Base-by-base conservation (phyloP, 2,888 invertebrate genomes). In the Brachyptera putata region DNA sequence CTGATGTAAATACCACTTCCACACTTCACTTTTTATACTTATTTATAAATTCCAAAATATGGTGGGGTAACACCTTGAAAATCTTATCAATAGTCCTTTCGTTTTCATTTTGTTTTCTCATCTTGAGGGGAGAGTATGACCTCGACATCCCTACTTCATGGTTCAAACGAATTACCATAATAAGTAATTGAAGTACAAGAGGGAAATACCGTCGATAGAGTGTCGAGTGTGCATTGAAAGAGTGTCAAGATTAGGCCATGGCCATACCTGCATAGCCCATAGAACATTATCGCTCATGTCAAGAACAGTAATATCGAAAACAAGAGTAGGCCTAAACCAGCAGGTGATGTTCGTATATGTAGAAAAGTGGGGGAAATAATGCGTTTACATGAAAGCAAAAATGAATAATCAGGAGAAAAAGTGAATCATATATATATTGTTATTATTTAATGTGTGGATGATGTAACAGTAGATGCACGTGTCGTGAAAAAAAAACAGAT, bases 161-260 rank as follows among this genome's bases (percentile, higher is more conserved):
- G n/a, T n/a, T n/a, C n/a, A n/a, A n/a, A n/a, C n/a, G n/a, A n/a
- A n/a, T n/a, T n/a, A n/a, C n/a, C n/a, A n/a, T n/a, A 3, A 11
- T 4, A 13, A 25, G 16, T 7, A 7, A 43, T 48, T 25, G 16
- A 14, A 48, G n/a, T 48, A 25, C n/a, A 48, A 48, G 24, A 24
- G 48, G 48, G 48, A 22, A 41, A 41, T 41, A 41, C 5, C 41
- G 16, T n/a, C n/a, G n/a, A n/a, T n/a, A n/a, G n/a, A n/a, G n/a
- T n/a, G n/a, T n/a, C n/a, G n/a, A n/a, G n/a, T 22, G 49, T 16
- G 49, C 49, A 16, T 16, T 24, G n/a, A 26, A 25, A 57, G 26
- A 62, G 22, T 58, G 62, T 62, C 62, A 62, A 62, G 58, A 62
- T 55, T 56, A 56, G 62, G 62, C 58, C 62, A 62, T 48, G 56